A percentile compares a stretch with the other conserved stretches of the same genome.
phyloP scores from a whole-genome alignment of 2,888 invertebrate genomes.

The Hypsopygia costalis region DNA sequence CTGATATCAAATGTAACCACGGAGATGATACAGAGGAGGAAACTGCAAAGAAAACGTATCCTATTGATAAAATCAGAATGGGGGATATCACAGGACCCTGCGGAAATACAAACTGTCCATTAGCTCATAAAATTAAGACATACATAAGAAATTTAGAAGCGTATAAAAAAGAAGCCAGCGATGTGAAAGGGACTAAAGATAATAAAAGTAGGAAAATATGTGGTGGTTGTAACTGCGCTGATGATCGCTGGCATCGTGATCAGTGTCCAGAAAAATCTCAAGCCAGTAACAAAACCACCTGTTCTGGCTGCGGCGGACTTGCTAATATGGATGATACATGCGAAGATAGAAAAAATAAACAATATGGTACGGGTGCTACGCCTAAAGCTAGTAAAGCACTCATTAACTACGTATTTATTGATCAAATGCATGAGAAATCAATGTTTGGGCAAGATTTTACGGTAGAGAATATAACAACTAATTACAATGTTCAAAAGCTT shows the following conservation, averaged over 20 bases:
- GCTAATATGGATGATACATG: constrained; percentile 50
- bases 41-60: constrained; percentile 39
- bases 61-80: constrained; percentile 64
- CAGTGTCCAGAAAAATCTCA: constrained; percentile 40
- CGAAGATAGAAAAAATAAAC: constrained; percentile 41
- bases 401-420: constrained; percentile 43
- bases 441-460: constrained; percentile 39
- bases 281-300: constrained; percentile 25
- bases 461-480: constrained; percentile 32
- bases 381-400: constrained; percentile 41
- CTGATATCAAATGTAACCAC: constrained; percentile 35
- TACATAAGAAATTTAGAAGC: constrained; percentile 60
- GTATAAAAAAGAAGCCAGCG: constrained; percentile 50
- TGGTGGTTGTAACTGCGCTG: constrained; percentile 61
- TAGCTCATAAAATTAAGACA: constrained; percentile 64
- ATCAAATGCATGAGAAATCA: constrained; percentile 35
- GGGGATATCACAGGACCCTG: constrained; percentile 71
- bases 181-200: constrained; percentile 32
- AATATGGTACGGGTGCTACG: constrained; percentile 44
- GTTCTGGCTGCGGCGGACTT: constrained; percentile 51
- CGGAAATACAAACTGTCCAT: constrained; percentile 61
- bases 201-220: constrained; percentile 47
- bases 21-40: constrained; percentile 14
- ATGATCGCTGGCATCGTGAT: constrained; percentile 62
- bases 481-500: constrained; percentile 19